phyloP scores from a whole-genome alignment of 2,113 vertebrate species.

The Camelus dromedarius region DNA sequence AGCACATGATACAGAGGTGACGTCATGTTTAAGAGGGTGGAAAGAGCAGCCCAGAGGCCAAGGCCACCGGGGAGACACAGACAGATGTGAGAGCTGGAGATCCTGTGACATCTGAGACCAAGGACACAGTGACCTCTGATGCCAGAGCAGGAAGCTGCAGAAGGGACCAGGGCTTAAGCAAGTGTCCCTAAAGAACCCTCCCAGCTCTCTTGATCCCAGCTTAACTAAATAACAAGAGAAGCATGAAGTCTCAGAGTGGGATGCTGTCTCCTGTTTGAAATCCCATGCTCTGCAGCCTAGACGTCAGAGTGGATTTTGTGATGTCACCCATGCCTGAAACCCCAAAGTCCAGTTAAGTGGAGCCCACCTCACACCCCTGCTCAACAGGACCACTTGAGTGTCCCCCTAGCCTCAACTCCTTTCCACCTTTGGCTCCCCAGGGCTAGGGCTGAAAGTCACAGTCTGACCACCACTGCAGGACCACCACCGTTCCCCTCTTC shows the following conservation, averaged over 20 bases:
- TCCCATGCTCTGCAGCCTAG: background rate
- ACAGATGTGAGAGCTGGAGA: background rate
- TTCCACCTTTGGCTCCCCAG: background rate
- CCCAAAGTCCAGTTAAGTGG: background rate
- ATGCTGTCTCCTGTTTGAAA: background rate
- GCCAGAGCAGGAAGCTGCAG: background rate
- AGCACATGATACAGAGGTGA: background rate
- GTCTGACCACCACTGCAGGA: too few species aligned
- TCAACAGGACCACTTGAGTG: background rate
- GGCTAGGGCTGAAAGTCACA: background rate
- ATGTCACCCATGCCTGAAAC: background rate
- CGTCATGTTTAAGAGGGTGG: background rate
- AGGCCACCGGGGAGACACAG: background rate
- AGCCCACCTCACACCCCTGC: background rate
- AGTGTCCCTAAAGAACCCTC: background rate
- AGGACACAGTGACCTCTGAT: background rate
- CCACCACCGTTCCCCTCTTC: background rate
- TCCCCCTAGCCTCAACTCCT: background rate
- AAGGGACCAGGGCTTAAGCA: background rate
- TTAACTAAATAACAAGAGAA: background rate
- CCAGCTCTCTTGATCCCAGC: background rate
- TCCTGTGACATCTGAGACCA: background rate
- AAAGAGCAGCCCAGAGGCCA: background rate
- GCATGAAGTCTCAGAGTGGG: background rate
- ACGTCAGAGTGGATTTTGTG: background rate